phyloP scores from a whole-genome alignment of 2,113 vertebrate species.

The Nematolebias whitei region DNA sequence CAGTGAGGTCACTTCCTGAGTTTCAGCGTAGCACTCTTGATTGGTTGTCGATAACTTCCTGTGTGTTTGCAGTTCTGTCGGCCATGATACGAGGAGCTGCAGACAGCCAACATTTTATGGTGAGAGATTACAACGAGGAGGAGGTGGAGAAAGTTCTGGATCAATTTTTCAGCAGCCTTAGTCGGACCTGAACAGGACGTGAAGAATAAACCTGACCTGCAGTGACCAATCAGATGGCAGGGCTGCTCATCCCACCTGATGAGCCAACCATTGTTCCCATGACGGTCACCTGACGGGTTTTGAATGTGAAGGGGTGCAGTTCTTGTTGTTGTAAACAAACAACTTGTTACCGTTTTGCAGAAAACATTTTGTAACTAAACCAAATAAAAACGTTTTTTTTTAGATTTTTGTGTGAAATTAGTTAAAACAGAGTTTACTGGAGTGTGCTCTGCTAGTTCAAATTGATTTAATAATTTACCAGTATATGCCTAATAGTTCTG shows the following conservation, averaged over 20 bases:
- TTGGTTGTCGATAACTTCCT: neutral
- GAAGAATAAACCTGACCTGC: neutral
- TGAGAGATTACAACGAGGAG: conserved; percentile 56
- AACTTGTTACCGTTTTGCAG: too few species aligned
- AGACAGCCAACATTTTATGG: conserved; percentile 16
- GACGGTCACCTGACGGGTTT: neutral
- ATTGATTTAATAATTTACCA: too few species aligned
- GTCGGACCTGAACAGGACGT: neutral
- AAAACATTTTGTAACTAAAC: too few species aligned
- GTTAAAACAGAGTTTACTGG: too few species aligned
- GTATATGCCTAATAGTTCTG: too few species aligned
- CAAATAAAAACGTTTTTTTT: too few species aligned
- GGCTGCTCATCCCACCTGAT: neutral
- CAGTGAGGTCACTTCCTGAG: conserved; percentile 46
- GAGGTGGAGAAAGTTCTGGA: conserved; percentile 53
- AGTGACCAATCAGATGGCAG: neutral
- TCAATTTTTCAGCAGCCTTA: conserved; percentile 32
- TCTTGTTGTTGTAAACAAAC: too few species aligned
- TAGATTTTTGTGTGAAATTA: too few species aligned
- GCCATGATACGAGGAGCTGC: conserved; percentile 69
- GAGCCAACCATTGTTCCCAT: neutral
- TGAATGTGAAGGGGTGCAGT: neutral
- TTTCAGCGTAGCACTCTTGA: neutral
- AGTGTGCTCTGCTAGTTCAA: too few species aligned
- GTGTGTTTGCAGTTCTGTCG: conserved; percentile 50